phyloP scores from a whole-genome alignment of 2,113 vertebrate species.

The Antechinus stuartii region DNA sequence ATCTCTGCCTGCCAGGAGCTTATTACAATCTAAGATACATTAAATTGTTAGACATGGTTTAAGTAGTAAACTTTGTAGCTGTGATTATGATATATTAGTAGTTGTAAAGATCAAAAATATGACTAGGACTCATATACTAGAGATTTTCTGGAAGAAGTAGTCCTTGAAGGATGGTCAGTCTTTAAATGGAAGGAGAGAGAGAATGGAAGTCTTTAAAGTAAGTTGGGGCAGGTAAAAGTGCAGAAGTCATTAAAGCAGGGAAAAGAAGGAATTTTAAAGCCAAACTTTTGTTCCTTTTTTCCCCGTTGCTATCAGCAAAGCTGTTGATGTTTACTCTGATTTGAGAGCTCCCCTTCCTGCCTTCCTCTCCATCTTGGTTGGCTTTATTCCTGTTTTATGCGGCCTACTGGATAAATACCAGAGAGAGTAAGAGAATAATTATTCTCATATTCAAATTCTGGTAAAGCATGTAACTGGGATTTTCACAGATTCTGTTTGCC shows the following conservation, averaged over 20 bases:
- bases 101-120: neutral
- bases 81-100: neutral
- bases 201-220: neutral
- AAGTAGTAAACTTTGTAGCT: neutral
- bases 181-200: neutral
- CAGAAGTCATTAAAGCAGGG: neutral
- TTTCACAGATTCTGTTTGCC: neutral
- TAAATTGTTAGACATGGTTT: neutral
- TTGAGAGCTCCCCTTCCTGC: conserved; percentile 60
- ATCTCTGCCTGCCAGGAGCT: neutral
- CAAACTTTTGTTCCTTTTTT: neutral
- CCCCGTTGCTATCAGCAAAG: neutral
- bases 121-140: neutral
- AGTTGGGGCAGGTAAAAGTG: neutral
- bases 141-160: conserved; percentile 1
- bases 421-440: neutral
- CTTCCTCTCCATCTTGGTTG: neutral
- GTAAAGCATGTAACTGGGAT: neutral
- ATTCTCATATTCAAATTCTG: neutral
- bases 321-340: neutral
- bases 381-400: neutral
- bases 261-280: neutral
- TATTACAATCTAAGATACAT: neutral
- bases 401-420: neutral
- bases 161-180: conserved; percentile 7